Percentiles rank a stretch among this genome's conserved stretches.
Conservation (phyloP, 2,888 invertebrate species). For the Lasioglossum calceatum region DNA sequence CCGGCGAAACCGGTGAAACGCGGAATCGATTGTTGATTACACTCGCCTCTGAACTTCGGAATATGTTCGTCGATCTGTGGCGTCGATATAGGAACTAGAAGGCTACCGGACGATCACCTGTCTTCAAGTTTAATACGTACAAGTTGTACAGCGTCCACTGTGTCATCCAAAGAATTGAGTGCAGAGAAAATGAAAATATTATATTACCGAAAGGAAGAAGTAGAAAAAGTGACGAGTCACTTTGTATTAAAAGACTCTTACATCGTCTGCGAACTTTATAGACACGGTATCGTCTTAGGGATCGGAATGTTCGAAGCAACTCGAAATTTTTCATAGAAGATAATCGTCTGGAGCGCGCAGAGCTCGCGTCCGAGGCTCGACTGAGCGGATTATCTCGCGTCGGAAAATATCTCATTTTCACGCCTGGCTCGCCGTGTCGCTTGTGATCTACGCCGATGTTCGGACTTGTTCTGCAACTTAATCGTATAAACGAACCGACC, state of each 20-base stretch:
- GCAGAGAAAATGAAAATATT: no score
- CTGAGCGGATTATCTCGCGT: slow-evolving; percentile 10
- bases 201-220: no score
- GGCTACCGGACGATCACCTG: not conserved
- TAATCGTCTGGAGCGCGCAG: not conserved
- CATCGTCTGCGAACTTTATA: no score
- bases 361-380: no score
- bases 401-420: slow-evolving; percentile 59
- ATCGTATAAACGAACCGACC: slow-evolving; percentile 53
- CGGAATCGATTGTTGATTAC: not conserved
- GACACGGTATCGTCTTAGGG: no score
- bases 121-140: not conserved
- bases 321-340: not conserved
- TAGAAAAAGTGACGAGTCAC: no score
- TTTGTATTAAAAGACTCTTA: no score
- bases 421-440: slow-evolving; percentile 47
- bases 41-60: not conserved
- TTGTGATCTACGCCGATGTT: slow-evolving; percentile 56
- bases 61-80: not conserved
- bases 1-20: not conserved
- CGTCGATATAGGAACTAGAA: not conserved
- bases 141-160: not conserved
- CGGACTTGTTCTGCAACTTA: slow-evolving; percentile 58
- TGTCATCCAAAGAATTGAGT: no score
- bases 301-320: not conserved